phyloP scores from a whole-genome alignment of 2,797 vertebrate species.

The Paedocypris micromegethes region DNA sequence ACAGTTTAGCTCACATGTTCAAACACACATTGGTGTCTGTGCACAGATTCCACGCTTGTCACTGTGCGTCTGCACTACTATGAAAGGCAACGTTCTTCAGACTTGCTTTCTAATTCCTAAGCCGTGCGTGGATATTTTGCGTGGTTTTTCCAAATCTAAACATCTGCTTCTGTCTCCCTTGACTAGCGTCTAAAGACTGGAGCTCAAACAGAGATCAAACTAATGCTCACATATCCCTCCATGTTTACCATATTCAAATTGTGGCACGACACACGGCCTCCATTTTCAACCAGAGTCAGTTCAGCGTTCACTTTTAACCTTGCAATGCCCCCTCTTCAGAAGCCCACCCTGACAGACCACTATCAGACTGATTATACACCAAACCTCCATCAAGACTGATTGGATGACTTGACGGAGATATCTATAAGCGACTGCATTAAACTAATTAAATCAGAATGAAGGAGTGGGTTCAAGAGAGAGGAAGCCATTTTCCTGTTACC shows the following conservation, averaged over 20 bases:
- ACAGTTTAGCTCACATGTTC: no score
- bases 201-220: conserved; percentile 68
- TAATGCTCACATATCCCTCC: conserved; percentile 52
- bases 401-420: conserved; percentile 27
- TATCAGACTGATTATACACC: conserved; percentile 32
- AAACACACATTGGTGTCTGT: no score
- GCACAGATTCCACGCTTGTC: conserved; percentile 29
- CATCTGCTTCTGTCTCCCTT: conserved; percentile 61
- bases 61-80: conserved; percentile 7
- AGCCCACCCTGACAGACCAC: conserved; percentile 15
- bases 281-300: conserved; percentile 54
- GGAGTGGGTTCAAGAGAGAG: not conserved
- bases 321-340: conserved; percentile 20
- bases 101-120: conserved; percentile 44
- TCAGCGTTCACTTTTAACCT: conserved; percentile 18
- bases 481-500: conserved; percentile 21
- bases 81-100: conserved; percentile 42
- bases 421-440: conserved; percentile 36
- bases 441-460: conserved; percentile 19
- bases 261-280: conserved; percentile 40
- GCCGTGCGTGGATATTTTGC: conserved; percentile 56
- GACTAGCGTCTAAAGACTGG: conserved; percentile 61
- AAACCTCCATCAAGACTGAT: conserved; percentile 29
- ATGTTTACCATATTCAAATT: conserved; percentile 45
- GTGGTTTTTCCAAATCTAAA: conserved; percentile 64